A percentile compares a stretch with the other conserved stretches of the same genome.
Evolutionary conservation across 2,113 vertebrate genomes (phyloP).

Genomic region (Maccullochella peelii): DNA sequence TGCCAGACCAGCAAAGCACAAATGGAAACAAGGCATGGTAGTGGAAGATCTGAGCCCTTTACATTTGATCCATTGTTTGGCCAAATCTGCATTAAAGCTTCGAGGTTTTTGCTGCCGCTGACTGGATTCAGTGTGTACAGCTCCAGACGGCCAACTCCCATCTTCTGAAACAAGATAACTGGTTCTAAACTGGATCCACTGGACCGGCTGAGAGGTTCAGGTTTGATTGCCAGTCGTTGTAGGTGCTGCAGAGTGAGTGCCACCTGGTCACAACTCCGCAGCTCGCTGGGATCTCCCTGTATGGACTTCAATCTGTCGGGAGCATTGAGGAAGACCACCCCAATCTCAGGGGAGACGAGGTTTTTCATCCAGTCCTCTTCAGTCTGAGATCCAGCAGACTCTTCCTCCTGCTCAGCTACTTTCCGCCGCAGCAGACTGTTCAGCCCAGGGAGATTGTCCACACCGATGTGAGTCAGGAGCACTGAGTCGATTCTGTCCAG

Average conservation of each 20-base stretch:
- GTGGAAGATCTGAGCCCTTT: slow-evolving; percentile 76
- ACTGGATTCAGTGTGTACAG: slow-evolving; percentile 92
- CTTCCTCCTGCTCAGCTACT: slow-evolving; percentile 87
- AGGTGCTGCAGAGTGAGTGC: slow-evolving; percentile 84
- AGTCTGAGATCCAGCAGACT: slow-evolving; percentile 68
- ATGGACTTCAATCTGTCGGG: slow-evolving; percentile 81
- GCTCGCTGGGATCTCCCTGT: slow-evolving; percentile 66
- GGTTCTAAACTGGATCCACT: slow-evolving; percentile 81
- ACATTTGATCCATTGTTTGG: slow-evolving; percentile 53
- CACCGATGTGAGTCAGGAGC: slow-evolving; percentile 90
- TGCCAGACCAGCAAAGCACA: slow-evolving; percentile 95
- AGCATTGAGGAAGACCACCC: slow-evolving; percentile 92
- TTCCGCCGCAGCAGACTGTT: slow-evolving; percentile 94
- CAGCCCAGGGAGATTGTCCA: slow-evolving; percentile 92
- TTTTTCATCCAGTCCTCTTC: slow-evolving; percentile 87
- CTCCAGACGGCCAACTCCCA: slow-evolving; percentile 95
- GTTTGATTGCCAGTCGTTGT: slow-evolving; percentile 84
- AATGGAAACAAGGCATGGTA: slow-evolving; percentile 86
- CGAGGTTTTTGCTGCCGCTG: slow-evolving; percentile 83
- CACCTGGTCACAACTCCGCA: slow-evolving; percentile 87
- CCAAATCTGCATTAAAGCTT: slow-evolving; percentile 86
- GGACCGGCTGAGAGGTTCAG: slow-evolving; percentile 82
- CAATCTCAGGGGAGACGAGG: slow-evolving; percentile 92
- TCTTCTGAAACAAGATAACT: slow-evolving; percentile 92
- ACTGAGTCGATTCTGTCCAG: slow-evolving; percentile 94